A percentile compares a stretch with the other conserved stretches of the same genome.
phyloP scores from a whole-genome alignment of 2,797 vertebrate genomes.

The Crocodylus rhombifer region DNA sequence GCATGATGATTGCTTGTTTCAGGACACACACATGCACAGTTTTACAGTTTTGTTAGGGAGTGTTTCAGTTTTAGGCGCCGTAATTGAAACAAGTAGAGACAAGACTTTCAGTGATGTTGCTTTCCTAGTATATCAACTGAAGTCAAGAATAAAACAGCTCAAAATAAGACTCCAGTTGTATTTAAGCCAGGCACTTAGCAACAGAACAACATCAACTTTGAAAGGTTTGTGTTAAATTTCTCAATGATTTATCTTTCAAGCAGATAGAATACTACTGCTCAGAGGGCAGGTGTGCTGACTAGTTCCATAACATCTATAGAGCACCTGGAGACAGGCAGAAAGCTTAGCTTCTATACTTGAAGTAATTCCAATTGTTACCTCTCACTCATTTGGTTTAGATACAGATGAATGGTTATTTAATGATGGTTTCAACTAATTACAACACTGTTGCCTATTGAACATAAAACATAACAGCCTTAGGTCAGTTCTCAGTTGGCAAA shows the following conservation, averaged over 20 bases:
- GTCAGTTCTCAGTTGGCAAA: neutral
- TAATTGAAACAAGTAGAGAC: neutral
- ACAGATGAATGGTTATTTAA: neutral
- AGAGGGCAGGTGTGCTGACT: neutral
- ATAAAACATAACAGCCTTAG: neutral
- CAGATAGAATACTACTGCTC: accelerated
- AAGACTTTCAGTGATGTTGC: too few species aligned
- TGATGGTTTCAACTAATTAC: neutral
- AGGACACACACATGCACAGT: neutral
- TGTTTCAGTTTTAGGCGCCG: neutral
- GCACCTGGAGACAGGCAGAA: neutral
- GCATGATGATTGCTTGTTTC: neutral
- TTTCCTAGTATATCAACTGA: neutral
- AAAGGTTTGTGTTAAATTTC: neutral
- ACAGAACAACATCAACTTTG: neutral
- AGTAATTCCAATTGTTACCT: neutral
- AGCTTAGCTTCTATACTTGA: neutral
- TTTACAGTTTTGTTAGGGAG: neutral
- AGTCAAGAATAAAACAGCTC: neutral
- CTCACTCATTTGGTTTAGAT: neutral
- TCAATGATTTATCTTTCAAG: neutral
- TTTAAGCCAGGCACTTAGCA: neutral
- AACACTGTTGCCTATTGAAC: neutral
- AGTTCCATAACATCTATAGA: too few species aligned
- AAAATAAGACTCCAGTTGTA: neutral